These are phyloP conservation scores for Epinotia ramella DNA, from an alignment of 2,888 invertebrate genomes.

Conservation along the genomic window DNA sequence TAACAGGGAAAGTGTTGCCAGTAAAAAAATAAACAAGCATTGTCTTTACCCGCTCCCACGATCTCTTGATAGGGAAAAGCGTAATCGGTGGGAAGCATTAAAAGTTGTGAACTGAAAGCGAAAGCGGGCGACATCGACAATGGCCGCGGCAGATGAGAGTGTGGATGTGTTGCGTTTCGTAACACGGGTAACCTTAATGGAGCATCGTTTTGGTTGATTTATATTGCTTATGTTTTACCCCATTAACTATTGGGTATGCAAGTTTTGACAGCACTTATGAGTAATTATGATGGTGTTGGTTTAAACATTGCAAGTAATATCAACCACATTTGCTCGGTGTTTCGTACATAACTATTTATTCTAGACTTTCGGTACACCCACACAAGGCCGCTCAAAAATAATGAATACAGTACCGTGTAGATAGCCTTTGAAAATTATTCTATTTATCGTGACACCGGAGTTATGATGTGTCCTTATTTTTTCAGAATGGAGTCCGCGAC, in stretches of 20 bases:
- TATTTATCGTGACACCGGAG: no score
- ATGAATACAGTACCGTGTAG: no score
- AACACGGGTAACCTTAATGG: conserved; percentile 33
- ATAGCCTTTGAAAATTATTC: no score
- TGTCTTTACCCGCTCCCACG: conserved; percentile 77
- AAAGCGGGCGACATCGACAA: conserved; percentile 77
- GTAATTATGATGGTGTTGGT: background rate
- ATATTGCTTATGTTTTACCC: conserved; percentile 7
- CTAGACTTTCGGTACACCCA: no score
- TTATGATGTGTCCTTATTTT: conserved; percentile 30
- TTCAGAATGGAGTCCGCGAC: conserved; percentile 87
- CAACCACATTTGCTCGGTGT: background rate
- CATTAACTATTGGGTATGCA: conserved; percentile 1
- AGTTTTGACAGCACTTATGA: background rate
- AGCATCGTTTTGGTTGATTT: conserved; percentile 11
- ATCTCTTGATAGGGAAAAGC: conserved; percentile 81
- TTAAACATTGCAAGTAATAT: background rate
- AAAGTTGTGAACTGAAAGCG: conserved; percentile 69
- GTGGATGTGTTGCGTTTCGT: conserved; percentile 43
- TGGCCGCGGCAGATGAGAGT: conserved; percentile 53
- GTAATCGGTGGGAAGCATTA: conserved; percentile 78
- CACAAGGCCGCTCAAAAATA: no score
- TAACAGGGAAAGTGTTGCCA: conserved; percentile 78
- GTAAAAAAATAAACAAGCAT: conserved; percentile 75
- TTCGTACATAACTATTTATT: background rate